Evolutionary conservation across 1,140 invertebrate genomes (phyloP).

Genomic region (Hestina assimilis): DNA sequence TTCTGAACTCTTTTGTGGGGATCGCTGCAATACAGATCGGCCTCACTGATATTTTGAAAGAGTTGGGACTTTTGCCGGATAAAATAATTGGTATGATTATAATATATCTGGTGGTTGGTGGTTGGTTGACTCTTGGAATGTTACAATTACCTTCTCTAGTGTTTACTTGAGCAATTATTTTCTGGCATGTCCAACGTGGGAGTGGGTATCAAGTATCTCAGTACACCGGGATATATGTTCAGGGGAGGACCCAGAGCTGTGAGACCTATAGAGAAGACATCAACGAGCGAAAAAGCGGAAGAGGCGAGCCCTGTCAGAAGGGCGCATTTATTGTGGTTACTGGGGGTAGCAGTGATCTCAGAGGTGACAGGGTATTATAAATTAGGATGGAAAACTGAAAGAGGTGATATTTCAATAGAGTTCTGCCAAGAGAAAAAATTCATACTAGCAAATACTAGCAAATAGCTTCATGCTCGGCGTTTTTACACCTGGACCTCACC

Average conservation of each 20-base stretch:
- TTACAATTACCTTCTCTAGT: conserved; percentile 3
- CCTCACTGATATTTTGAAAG: too few relatives aligned
- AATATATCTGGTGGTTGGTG: too few relatives aligned
- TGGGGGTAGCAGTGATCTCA: neutral
- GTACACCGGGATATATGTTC: conserved; percentile 16
- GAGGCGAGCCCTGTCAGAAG: neutral
- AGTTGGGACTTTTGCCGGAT: too few relatives aligned
- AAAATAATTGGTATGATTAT: too few relatives aligned
- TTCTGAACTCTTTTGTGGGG: too few relatives aligned
- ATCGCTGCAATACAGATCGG: too few relatives aligned
- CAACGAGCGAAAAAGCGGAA: neutral
- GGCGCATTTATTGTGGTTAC: neutral
- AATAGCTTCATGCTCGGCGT: conserved; percentile 39
- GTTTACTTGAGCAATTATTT: conserved; percentile 10
- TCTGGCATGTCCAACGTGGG: conserved; percentile 22
- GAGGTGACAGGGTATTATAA: conserved; percentile 25
- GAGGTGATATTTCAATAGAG: conserved; percentile 39
- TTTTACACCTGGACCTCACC: conserved; percentile 59
- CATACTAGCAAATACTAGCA: conserved; percentile 42
- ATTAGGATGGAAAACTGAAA: conserved; percentile 42
- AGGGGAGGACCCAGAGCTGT: conserved; percentile 21
- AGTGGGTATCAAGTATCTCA: conserved; percentile 14
- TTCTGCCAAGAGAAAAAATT: conserved; percentile 46
- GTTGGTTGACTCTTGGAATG: conserved; percentile 4
- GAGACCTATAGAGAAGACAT: conserved; percentile 16